phyloP scores from a whole-genome alignment of 30 jellyfish, hydroid and myxozoan genomes.

The Rhopilema esculentum region DNA sequence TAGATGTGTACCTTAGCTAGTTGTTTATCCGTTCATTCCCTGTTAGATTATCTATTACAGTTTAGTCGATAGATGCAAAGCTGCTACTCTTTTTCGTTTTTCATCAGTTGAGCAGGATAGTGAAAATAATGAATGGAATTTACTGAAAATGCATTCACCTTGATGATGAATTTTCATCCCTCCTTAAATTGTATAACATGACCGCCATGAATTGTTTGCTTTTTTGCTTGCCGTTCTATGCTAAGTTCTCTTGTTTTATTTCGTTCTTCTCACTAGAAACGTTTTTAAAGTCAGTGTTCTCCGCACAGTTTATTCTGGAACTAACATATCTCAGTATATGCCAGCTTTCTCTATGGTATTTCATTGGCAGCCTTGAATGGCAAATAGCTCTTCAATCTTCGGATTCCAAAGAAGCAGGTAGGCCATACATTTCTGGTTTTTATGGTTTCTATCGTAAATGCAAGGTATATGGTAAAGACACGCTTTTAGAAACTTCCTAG shows the following conservation, averaged over 20 bases:
- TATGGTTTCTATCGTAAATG: neutral
- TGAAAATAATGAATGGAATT: too few relatives aligned
- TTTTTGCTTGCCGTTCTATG: neutral
- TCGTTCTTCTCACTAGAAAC: constrained; percentile 52
- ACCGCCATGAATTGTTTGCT: neutral
- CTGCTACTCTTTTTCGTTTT: too few relatives aligned
- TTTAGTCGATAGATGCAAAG: too few relatives aligned
- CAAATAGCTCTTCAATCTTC: constrained; percentile 15
- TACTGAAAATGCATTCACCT: too few relatives aligned
- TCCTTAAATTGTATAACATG: neutral
- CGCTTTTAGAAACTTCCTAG: neutral
- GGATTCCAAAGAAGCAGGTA: constrained; percentile 48
- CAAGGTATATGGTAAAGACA: neutral
- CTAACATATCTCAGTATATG: constrained; percentile 54
- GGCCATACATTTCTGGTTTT: neutral
- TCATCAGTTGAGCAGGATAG: too few relatives aligned
- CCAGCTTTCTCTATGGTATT: constrained; percentile 86
- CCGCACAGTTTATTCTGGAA: constrained; percentile 76
- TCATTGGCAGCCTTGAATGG: constrained; percentile 80
- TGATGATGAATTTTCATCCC: too few relatives aligned
- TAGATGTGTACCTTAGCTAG: too few relatives aligned
- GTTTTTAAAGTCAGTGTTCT: constrained; percentile 48
- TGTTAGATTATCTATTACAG: too few relatives aligned
- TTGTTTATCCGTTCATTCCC: too few relatives aligned
- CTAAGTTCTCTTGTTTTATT: neutral